Conservation (phyloP, 1,140 invertebrate species). For the Drosophila tsacasi region DNA sequence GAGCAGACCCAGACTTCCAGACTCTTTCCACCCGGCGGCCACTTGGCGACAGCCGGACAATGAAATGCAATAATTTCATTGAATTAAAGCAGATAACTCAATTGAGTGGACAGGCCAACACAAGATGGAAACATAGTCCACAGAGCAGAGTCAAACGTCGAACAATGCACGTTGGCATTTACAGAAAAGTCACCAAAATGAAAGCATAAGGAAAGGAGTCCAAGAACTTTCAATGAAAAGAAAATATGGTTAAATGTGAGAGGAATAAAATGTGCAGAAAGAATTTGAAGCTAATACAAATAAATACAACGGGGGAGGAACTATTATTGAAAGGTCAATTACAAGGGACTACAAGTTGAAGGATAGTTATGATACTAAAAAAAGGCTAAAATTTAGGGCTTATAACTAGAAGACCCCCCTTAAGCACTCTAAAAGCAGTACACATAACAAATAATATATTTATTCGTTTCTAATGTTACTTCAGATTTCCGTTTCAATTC, state of each 20-base stretch:
- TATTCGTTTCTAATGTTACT: background rate
- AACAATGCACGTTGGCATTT: conserved; percentile 29
- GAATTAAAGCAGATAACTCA: conserved; percentile 75
- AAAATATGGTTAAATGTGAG: conserved; percentile 1
- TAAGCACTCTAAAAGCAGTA: background rate
- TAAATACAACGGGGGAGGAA: background rate
- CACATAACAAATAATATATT: background rate
- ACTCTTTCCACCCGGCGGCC: conserved; percentile 26
- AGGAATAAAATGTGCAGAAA: background rate
- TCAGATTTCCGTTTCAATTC: background rate
- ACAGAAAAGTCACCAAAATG: conserved; percentile 21
- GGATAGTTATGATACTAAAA: no score
- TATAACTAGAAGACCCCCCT: no score
- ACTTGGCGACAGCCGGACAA: conserved; percentile 59
- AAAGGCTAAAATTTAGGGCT: no score
- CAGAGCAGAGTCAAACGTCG: background rate
- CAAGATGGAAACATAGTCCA: conserved; percentile 13
- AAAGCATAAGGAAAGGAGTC: conserved; percentile 18
- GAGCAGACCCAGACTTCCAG: conserved; percentile 21
- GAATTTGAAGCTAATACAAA: background rate
- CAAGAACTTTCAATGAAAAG: conserved; percentile 6
- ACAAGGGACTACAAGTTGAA: no score
- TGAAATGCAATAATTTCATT: conserved; percentile 72
- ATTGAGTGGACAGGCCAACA: conserved; percentile 57
- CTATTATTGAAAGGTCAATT: background rate